phyloP scores from a whole-genome alignment of 2,113 vertebrate species.

The Brachypodius melanocephalos region DNA sequence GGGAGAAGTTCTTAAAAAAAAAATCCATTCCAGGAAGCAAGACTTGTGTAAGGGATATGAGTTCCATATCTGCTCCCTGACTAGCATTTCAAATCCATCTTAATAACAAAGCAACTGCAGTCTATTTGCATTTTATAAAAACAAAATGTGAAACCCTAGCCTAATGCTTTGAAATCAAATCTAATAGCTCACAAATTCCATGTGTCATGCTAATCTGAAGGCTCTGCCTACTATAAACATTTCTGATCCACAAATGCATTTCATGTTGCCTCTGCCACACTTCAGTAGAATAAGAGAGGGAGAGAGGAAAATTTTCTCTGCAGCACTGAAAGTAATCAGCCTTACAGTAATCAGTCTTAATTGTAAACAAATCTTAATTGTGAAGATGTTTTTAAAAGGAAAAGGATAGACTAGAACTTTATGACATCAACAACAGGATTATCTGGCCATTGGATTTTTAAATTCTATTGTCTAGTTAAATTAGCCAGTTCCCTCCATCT shows the following conservation, averaged over 20 bases:
- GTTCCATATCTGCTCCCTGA: constrained; percentile 23
- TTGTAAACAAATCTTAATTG: constrained; percentile 11
- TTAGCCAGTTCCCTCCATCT: not conserved
- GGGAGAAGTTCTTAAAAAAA: constrained; percentile 34
- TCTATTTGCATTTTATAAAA: constrained; percentile 55
- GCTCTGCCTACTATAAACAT: constrained; percentile 51
- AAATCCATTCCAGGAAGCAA: not conserved
- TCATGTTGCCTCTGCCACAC: constrained; percentile 40
- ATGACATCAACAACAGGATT: not conserved
- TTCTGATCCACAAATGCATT: constrained; percentile 53
- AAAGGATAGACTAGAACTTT: not conserved
- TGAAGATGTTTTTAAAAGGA: constrained; percentile 26
- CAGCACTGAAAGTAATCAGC: constrained; percentile 39
- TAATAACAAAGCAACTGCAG: constrained; percentile 41
- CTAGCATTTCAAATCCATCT: constrained; percentile 32
- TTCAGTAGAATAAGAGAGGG: not conserved
- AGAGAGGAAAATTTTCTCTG: not conserved
- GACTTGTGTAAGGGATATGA: not conserved
- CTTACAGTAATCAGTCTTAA: constrained; percentile 32
- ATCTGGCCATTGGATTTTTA: not conserved
- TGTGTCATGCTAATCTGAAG: constrained; percentile 56
- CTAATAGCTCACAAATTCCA: constrained; percentile 58
- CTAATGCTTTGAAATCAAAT: constrained; percentile 57
- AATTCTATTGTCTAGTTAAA: not conserved
- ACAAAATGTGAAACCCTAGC: constrained; percentile 56